A percentile compares a stretch with the other conserved stretches of the same genome.
phyloP scores from a whole-genome alignment of 2,797 vertebrate genomes.

The Falco columbarius region DNA sequence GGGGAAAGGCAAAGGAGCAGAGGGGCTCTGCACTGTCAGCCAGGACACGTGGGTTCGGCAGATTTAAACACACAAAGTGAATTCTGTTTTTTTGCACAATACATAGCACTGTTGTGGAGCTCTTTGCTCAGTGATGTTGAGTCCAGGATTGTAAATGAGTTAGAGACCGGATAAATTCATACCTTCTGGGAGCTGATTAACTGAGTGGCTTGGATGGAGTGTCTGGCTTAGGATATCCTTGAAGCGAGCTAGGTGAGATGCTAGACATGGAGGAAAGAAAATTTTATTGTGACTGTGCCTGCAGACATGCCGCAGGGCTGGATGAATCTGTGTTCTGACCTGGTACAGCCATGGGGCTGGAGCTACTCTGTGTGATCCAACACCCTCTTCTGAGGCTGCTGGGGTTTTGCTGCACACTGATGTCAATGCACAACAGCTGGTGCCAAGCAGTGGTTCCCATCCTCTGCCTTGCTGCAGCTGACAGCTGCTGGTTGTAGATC shows the following conservation, averaged over 20 bases:
- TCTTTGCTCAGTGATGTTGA: not conserved
- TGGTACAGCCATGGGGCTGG: not conserved
- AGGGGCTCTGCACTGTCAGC: not conserved
- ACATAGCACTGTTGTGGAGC: fast-evolving
- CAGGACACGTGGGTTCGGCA: fast-evolving
- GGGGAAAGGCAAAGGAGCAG: not conserved
- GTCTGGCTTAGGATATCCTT: not conserved
- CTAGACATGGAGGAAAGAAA: not conserved
- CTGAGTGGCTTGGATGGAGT: not conserved
- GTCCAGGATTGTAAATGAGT: too few relatives aligned
- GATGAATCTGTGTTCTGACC: not conserved
- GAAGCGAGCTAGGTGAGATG: not conserved
- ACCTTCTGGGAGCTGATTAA: not conserved
- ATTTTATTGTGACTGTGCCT: fast-evolving
- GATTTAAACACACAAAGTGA: not conserved
- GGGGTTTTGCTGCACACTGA: fast-evolving
- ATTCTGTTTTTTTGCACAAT: too few relatives aligned
- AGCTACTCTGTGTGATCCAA: not conserved
- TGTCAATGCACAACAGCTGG: not conserved
- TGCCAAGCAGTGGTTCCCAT: fast-evolving
- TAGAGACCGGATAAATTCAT: not conserved
- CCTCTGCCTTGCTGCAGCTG: slow-evolving; percentile 62
- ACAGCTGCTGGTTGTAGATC: slow-evolving; percentile 73
- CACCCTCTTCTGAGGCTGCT: fast-evolving
- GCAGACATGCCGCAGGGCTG: fast-evolving